phyloP scores from a whole-genome alignment of 2,113 vertebrate genomes.

The Epinephelus cyanopodus region DNA sequence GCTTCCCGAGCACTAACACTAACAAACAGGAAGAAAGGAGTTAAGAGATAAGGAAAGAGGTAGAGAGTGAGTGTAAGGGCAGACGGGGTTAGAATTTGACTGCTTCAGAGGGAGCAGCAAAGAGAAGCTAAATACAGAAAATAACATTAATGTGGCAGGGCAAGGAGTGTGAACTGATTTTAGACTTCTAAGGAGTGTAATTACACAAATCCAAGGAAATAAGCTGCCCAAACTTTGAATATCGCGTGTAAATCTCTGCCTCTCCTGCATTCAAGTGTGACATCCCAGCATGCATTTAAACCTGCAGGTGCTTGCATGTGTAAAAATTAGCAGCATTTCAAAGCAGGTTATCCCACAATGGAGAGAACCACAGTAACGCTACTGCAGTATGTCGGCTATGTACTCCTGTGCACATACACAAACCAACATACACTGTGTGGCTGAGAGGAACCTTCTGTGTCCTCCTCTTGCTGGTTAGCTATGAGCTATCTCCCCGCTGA shows the following conservation, averaged over 20 bases:
- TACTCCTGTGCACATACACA: slow-evolving; percentile 16
- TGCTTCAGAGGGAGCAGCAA: slow-evolving; percentile 8
- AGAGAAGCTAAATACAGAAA: slow-evolving; percentile 31
- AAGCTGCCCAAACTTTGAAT: background rate
- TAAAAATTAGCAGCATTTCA: background rate
- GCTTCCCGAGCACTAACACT: background rate
- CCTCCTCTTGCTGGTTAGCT: background rate
- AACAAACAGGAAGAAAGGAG: slow-evolving; percentile 4
- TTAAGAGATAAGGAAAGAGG: slow-evolving; percentile 35
- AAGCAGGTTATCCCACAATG: background rate
- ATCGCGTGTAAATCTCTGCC: background rate
- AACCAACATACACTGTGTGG: background rate
- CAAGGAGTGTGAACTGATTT: slow-evolving; percentile 7
- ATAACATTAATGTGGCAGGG: slow-evolving; percentile 26
- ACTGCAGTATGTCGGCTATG: background rate
- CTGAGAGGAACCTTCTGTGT: slow-evolving; percentile 6
- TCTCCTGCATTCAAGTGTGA: background rate
- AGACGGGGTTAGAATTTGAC: slow-evolving; percentile 24
- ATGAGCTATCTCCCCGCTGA: slow-evolving; percentile 42
- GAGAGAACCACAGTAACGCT: background rate
- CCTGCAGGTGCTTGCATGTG: background rate
- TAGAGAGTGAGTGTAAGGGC: slow-evolving; percentile 20
- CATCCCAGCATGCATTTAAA: background rate
- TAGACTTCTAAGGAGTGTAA: slow-evolving; percentile 26
- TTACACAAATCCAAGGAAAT: slow-evolving; percentile 25